Conservation (phyloP, 2,797 vertebrate genomes). For the Iguana delicatissima region DNA sequence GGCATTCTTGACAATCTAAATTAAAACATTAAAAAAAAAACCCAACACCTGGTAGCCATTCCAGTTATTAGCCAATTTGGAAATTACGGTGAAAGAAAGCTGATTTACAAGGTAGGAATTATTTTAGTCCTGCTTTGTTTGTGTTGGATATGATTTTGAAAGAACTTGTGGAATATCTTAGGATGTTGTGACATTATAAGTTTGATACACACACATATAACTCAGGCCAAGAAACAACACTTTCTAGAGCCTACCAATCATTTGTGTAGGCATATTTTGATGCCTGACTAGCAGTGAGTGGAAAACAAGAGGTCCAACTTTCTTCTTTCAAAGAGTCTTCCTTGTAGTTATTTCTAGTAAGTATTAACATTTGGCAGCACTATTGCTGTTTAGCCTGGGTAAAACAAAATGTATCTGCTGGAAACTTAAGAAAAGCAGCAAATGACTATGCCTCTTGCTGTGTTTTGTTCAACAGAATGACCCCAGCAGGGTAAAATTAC, state of each 20-base stretch:
- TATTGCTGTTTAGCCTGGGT: slow-evolving; percentile 12
- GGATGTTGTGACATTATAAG: slow-evolving; percentile 32
- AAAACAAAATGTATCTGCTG: neutral
- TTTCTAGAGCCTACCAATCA: slow-evolving; percentile 50
- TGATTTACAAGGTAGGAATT: slow-evolving; percentile 41
- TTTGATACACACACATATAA: neutral
- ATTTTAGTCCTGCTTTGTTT: slow-evolving; percentile 41
- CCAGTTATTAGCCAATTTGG: slow-evolving; percentile 46
- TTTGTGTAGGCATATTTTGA: neutral
- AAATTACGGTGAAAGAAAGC: slow-evolving; percentile 49
- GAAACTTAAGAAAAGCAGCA: slow-evolving; percentile 1
- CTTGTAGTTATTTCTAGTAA: slow-evolving; percentile 31
- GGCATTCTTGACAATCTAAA: slow-evolving; percentile 12
- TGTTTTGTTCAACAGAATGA: neutral
- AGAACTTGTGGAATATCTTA: slow-evolving; percentile 37
- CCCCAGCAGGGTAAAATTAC: neutral
- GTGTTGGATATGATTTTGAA: slow-evolving; percentile 49
- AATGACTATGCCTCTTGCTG: neutral
- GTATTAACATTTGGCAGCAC: slow-evolving; percentile 23
- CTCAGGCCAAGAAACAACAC: slow-evolving; percentile 41
- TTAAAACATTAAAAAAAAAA: slow-evolving; percentile 23
- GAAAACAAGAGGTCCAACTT: neutral
- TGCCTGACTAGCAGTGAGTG: neutral
- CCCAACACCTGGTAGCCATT: neutral
- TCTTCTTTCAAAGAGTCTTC: neutral